Evolutionary conservation across 2,797 vertebrate genomes (phyloP).

Genomic region (Clarias platycephalus): DNA sequence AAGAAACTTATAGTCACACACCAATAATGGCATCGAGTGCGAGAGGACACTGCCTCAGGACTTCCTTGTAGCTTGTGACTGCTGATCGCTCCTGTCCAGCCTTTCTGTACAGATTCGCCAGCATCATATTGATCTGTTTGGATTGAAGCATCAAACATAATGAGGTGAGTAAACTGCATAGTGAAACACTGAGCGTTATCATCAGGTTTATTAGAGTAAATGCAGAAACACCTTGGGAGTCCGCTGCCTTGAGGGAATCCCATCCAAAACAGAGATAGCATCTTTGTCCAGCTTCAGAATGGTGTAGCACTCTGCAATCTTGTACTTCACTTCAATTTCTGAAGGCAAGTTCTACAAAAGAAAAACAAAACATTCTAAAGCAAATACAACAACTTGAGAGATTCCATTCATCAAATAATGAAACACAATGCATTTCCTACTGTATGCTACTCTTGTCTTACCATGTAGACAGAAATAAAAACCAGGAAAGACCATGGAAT

Average conservation of each 20-base stretch:
- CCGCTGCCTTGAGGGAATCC: conserved; percentile 94
- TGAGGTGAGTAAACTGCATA: not conserved
- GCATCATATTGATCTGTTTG: conserved; percentile 99
- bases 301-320: conserved; percentile 98
- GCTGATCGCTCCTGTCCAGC: conserved; percentile 96
- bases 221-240: conserved; percentile 85
- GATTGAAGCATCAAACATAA: not conserved
- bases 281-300: conserved; percentile 97
- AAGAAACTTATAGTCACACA: conserved; percentile 57
- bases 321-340: conserved; percentile 98
- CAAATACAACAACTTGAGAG: not conserved
- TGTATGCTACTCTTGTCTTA: too few species aligned
- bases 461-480: too few species aligned
- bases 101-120: conserved; percentile 96
- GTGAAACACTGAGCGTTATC: not conserved
- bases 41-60: conserved; percentile 92
- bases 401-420: not conserved
- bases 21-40: conserved; percentile 96
- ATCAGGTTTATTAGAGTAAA: not conserved
- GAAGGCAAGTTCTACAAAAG: conserved; percentile 86
- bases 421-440: not conserved
- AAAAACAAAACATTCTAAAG: not conserved
- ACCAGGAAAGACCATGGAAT: too few species aligned
- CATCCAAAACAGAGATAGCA: conserved; percentile 95
- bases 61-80: conserved; percentile 97